A percentile compares a stretch with the other conserved stretches of the same genome.
These are phyloP conservation scores for Alentia gelatinosa DNA, from an alignment of 2,888 invertebrate genomes.

Conservation along the genomic window DNA sequence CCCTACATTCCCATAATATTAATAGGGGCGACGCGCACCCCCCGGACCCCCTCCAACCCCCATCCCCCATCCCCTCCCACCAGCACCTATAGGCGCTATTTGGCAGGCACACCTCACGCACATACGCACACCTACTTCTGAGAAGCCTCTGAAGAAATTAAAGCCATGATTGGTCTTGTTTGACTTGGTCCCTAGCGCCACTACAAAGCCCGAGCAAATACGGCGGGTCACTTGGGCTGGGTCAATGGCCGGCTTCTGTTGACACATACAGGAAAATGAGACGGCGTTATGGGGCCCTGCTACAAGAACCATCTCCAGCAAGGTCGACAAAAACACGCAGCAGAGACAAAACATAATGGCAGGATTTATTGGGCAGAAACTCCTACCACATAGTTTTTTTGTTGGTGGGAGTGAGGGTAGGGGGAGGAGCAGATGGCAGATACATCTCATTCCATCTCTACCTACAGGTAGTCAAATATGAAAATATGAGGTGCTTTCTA, in stretches of 20 bases:
- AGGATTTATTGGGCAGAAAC: slow-evolving; percentile 9
- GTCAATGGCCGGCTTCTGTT: slow-evolving; percentile 39
- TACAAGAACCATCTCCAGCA: not conserved
- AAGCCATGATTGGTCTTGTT: slow-evolving; percentile 51
- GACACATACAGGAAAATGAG: slow-evolving; percentile 43
- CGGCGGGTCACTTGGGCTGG: slow-evolving; percentile 26
- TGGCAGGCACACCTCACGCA: not conserved
- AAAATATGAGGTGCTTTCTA: slow-evolving; percentile 10
- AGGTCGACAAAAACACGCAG: slow-evolving; percentile 13
- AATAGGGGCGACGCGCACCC: not conserved
- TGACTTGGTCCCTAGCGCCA: slow-evolving; percentile 33
- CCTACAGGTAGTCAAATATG: not conserved
- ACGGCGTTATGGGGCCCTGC: slow-evolving; percentile 33
- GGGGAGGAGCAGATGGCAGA: not conserved
- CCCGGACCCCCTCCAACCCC: not conserved
- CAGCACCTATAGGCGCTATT: too few relatives aligned
- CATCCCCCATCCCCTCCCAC: not conserved
- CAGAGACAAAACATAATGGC: slow-evolving; percentile 21
- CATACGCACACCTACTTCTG: slow-evolving; percentile 7
- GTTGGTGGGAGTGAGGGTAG: not conserved
- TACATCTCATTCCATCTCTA: not conserved
- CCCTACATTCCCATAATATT: not conserved
- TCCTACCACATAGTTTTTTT: not conserved
- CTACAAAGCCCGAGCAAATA: slow-evolving; percentile 45
- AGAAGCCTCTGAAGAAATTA: slow-evolving; percentile 43